These are phyloP conservation scores for Tipula helvola DNA, from an alignment of 2,888 invertebrate genomes.

Conservation along the genomic window DNA sequence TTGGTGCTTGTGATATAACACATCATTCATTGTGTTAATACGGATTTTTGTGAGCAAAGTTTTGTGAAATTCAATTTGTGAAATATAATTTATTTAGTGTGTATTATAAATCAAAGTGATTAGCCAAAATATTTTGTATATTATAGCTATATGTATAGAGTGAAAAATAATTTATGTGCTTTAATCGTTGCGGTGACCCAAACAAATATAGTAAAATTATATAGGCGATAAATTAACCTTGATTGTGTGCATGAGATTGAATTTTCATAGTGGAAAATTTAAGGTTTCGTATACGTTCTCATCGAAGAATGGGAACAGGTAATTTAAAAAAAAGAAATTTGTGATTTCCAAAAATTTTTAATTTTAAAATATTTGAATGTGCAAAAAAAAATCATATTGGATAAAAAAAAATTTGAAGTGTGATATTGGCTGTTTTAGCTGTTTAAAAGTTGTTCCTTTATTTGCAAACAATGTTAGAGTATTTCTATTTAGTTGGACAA, in stretches of 20 bases:
- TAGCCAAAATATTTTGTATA: neutral
- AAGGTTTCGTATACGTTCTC: constrained; percentile 9
- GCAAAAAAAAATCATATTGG: neutral
- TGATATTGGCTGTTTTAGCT: neutral
- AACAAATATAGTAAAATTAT: neutral
- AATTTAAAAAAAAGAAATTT: neutral
- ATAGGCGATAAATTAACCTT: neutral
- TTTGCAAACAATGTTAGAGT: no score
- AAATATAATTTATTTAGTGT: neutral
- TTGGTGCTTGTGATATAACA: neutral
- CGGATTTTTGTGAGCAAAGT: neutral
- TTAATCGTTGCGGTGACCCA: neutral
- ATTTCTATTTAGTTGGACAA: no score
- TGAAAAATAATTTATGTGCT: neutral
- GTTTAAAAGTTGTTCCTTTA: no score
- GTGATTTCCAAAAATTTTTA: constrained; percentile 25
- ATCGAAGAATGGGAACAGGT: constrained; percentile 12
- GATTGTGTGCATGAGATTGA: neutral
- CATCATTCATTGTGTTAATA: neutral
- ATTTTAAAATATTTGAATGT: neutral
- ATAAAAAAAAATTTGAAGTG: no score
- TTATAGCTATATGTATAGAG: neutral
- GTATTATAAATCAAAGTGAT: neutral
- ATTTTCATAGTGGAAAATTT: constrained; percentile 6
- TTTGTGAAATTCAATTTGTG: neutral